Conservation (phyloP, 1,140 invertebrate species). For the Drosophila leontia region DNA sequence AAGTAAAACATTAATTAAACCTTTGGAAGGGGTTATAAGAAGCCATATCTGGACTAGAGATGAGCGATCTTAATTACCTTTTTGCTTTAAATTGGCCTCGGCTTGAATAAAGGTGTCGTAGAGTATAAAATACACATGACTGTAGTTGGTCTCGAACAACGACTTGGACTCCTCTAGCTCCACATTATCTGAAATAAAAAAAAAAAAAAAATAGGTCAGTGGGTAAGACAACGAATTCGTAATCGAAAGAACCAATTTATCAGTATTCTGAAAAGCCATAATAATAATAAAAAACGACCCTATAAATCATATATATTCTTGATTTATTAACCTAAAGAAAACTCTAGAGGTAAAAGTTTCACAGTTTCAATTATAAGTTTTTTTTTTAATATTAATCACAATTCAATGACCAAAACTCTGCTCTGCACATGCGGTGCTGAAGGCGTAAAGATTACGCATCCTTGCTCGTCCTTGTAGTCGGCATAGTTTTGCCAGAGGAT, state of each 20-base stretch:
- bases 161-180: slow-evolving; percentile 95
- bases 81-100: slow-evolving; percentile 95
- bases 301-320: no score
- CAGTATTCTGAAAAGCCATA: not conserved
- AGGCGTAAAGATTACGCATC: not conserved
- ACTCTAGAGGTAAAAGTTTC: no score
- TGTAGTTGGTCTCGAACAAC: slow-evolving; percentile 97
- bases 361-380: no score
- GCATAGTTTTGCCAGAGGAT: not conserved
- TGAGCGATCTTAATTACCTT: slow-evolving; percentile 89
- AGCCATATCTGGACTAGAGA: not conserved
- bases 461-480: not conserved
- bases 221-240: not conserved
- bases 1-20: not conserved
- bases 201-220: slow-evolving; percentile 4
- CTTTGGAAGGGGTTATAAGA: not conserved
- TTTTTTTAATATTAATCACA: not conserved
- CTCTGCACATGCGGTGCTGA: not conserved
- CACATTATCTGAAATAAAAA: slow-evolving; percentile 91
- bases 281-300: no score
- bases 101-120: slow-evolving; percentile 97
- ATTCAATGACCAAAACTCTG: not conserved
- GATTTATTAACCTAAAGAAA: no score
- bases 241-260: slow-evolving; percentile 2
- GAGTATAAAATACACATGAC: slow-evolving; percentile 97